phyloP scores from a whole-genome alignment of 37 sponge, comb jelly and placozoan species.

The Geodia barretti region DNA sequence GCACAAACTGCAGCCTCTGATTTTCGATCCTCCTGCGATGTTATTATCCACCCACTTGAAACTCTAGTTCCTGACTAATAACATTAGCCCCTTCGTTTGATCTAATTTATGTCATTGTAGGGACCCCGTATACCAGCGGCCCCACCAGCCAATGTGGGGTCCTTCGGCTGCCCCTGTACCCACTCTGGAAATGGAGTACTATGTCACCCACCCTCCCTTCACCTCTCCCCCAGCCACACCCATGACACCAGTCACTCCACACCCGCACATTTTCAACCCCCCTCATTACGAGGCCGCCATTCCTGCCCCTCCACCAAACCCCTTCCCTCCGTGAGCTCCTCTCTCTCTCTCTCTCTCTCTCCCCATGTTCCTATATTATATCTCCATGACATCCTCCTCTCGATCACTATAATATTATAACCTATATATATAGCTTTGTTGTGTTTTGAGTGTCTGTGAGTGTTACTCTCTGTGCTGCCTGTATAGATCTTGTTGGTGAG shows the following conservation, averaged over 20 bases:
- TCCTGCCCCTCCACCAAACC: background rate
- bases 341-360: slow-evolving; percentile 3
- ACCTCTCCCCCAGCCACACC: slow-evolving; percentile 52
- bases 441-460: no score
- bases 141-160: slow-evolving; percentile 7
- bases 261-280: slow-evolving; percentile 5
- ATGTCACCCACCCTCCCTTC: slow-evolving; percentile 26
- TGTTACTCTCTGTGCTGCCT: no score
- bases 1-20: no score
- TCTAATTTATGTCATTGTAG: background rate
- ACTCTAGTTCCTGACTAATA: no score
- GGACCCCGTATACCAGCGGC: slow-evolving; percentile 2
- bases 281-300: slow-evolving; percentile 20
- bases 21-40: no score
- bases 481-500: no score
- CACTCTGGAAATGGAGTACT: slow-evolving; percentile 4
- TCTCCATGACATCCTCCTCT: no score
- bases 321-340: background rate
- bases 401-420: no score
- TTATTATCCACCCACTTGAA: no score
- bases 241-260: slow-evolving; percentile 43
- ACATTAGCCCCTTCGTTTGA: background rate
- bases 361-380: background rate
- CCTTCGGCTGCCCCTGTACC: background rate
- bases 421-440: no score